phyloP scores from a whole-genome alignment of 37 sponge, comb jelly and placozoan species.

The Lycopodina hypogea region DNA sequence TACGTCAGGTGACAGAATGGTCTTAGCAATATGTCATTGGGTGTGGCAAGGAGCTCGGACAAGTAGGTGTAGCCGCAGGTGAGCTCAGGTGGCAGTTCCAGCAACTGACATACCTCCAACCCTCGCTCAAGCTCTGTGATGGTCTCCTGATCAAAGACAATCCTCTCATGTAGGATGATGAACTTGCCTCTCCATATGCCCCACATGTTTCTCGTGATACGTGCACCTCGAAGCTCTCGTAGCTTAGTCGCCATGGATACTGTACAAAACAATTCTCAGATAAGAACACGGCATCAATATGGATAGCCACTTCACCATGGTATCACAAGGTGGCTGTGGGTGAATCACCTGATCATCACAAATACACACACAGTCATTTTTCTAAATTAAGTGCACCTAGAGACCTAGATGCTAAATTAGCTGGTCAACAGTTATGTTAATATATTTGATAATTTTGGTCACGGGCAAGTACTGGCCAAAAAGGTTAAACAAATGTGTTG shows the following conservation, averaged over 20 bases:
- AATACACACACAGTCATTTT: too few relatives aligned
- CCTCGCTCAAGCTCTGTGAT: conserved; percentile 16
- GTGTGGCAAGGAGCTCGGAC: conserved; percentile 17
- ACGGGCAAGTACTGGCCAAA: too few relatives aligned
- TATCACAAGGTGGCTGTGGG: too few relatives aligned
- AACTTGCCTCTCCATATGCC: not conserved
- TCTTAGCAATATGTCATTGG: not conserved
- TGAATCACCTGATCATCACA: too few relatives aligned
- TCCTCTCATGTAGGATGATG: not conserved
- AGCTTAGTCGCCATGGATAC: conserved; percentile 24
- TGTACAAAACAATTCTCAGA: conserved; percentile 2
- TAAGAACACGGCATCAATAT: not conserved
- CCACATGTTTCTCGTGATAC: not conserved
- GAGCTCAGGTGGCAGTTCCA: conserved; percentile 17
- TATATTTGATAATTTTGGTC: too few relatives aligned
- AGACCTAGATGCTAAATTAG: too few relatives aligned
- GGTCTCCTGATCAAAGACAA: not conserved
- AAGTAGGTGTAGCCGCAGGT: not conserved
- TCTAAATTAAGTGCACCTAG: too few relatives aligned
- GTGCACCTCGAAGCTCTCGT: not conserved
- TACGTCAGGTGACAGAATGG: conserved; percentile 8
- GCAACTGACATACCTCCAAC: conserved; percentile 9
- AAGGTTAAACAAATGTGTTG: too few relatives aligned
- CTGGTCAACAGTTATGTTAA: too few relatives aligned
- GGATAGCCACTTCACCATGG: not conserved